Conservation (phyloP, 2,888 invertebrate species). For the Lingula anatina region DNA sequence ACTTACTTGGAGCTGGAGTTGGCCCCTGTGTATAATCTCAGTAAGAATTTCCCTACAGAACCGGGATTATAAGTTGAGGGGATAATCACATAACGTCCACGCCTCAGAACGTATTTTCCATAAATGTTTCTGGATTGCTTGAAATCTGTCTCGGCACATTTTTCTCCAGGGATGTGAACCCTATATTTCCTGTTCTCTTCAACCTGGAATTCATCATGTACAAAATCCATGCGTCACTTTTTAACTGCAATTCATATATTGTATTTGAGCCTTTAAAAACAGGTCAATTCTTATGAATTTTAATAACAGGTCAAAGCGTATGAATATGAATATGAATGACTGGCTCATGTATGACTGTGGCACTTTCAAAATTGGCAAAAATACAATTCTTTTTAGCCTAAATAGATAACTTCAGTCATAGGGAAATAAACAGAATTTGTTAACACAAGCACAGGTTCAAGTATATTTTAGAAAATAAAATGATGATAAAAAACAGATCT, state of each 20-base stretch:
- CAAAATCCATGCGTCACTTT: too few relatives aligned
- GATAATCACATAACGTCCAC: slow-evolving; percentile 43
- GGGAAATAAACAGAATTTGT: too few relatives aligned
- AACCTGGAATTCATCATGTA: too few relatives aligned
- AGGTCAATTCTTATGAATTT: too few relatives aligned
- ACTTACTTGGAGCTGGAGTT: slow-evolving; percentile 11
- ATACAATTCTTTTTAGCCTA: too few relatives aligned
- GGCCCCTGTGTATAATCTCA: slow-evolving; percentile 37
- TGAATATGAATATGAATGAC: too few relatives aligned
- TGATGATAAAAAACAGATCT: background rate
- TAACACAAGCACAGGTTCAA: background rate
- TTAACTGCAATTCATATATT: too few relatives aligned
- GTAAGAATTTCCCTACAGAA: slow-evolving; percentile 32
- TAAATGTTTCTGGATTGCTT: slow-evolving; percentile 39
- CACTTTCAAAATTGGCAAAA: too few relatives aligned
- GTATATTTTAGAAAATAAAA: background rate
- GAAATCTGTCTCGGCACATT: slow-evolving; percentile 33
- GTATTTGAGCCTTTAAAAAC: too few relatives aligned
- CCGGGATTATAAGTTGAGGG: slow-evolving; percentile 34
- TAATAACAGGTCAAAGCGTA: too few relatives aligned
- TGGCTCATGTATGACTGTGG: too few relatives aligned
- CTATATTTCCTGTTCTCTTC: slow-evolving; percentile 43
- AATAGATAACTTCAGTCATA: too few relatives aligned
- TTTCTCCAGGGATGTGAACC: slow-evolving; percentile 33
- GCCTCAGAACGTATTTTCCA: slow-evolving; percentile 22